Base-by-base conservation (phyloP, 2,888 invertebrate species). In the Nematopogon swammerdamellus region DNA sequence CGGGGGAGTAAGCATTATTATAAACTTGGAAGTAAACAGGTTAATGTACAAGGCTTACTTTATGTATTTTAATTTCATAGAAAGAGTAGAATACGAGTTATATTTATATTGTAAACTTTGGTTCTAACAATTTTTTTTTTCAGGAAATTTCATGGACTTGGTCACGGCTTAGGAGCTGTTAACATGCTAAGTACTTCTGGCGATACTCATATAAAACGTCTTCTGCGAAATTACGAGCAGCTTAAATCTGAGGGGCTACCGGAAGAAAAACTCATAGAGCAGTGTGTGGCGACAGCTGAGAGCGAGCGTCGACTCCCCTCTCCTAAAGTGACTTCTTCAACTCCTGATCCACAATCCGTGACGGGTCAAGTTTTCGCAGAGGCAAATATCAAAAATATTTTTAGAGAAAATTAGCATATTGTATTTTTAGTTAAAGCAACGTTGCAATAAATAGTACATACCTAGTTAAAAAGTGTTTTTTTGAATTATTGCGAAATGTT, bases 81-180 rank as follows among this genome's bases (percentile, higher is more conserved):
- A n/a, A n/a, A n/a, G n/a, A n/a, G n/a, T n/a, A n/a, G n/a, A n/a
- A n/a, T n/a, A n/a, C n/a, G n/a, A n/a, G n/a, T n/a, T n/a, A n/a
- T n/a, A n/a, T n/a, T n/a, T n/a, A n/a, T n/a, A n/a, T n/a, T n/a
- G n/a, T n/a, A n/a, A n/a, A n/a, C n/a, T n/a, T n/a, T n/a, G n/a
- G n/a, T n/a, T n/a, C n/a, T n/a, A n/a, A n/a, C n/a, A n/a, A n/a
- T n/a, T 25, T 25, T 19, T 42, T 11, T 20, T 65, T 82, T 30
- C 67, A 91, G 90, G 17, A 82, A 85, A 67, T 87, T 87, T 58
- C 88, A 90, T 54, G 81, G 82, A 51, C 70, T 80, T 46, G 75
- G 83, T 18, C 82, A 79, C 54, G 81, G 82, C 19, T 62, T 81
- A 46, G n/a, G n/a, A 46, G 68, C 77, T 2, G 64, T 82, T 1